Percentiles rank a stretch among this genome's conserved stretches.
These are phyloP conservation scores for Entomobrya multifasciata DNA, from an alignment of 2,888 invertebrate species.

Conservation along the genomic window DNA sequence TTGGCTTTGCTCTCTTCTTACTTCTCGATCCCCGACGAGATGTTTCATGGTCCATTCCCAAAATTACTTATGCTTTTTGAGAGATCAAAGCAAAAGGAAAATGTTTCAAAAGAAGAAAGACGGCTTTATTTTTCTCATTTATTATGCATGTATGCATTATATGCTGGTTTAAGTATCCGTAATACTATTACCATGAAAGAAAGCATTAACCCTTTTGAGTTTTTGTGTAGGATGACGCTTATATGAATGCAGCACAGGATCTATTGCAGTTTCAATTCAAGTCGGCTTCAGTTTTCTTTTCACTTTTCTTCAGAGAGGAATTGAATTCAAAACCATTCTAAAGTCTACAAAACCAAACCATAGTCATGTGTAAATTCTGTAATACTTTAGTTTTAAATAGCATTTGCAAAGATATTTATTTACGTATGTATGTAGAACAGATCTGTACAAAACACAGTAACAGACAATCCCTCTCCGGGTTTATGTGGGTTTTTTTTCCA, in stretches of 20 bases:
- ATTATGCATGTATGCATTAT: background rate
- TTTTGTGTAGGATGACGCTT: background rate
- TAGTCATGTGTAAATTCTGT: background rate
- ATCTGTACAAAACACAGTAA: too few relatives aligned
- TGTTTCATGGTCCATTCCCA: conserved; percentile 17
- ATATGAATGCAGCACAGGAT: background rate
- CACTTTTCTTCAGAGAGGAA: background rate
- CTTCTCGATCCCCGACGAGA: background rate
- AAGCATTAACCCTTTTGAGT: background rate
- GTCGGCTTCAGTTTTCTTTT: background rate
- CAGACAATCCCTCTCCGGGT: too few relatives aligned
- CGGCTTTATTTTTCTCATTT: conserved; percentile 7
- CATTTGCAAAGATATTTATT: background rate
- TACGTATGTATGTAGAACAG: too few relatives aligned
- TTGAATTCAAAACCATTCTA: background rate
- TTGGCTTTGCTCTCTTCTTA: background rate
- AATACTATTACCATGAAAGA: conserved; percentile 12
- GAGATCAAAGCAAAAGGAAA: background rate
- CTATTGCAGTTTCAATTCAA: background rate
- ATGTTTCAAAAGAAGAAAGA: conserved; percentile 7
- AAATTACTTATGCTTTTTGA: conserved; percentile 17
- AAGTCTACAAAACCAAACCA: background rate
- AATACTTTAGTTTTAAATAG: background rate
- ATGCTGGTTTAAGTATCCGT: background rate
- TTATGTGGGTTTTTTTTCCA: too few relatives aligned